Conservation (phyloP, 1,140 invertebrate genomes). For the Achatina immaculata region DNA sequence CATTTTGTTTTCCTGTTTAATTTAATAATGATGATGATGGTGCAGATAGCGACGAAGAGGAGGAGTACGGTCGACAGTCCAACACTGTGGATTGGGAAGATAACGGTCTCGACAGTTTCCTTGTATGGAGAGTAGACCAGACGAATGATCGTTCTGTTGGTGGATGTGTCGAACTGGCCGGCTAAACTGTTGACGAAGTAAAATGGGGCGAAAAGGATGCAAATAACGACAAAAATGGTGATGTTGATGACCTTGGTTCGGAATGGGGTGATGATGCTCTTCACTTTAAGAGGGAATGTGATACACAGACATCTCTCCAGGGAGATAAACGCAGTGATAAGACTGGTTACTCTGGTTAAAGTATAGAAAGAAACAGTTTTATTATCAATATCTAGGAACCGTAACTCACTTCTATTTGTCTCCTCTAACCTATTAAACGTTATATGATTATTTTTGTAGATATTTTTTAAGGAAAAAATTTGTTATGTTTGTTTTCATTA, state of each 20-base stretch:
- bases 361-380: too few species aligned
- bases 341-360: neutral
- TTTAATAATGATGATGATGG: neutral
- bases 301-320: slow-evolving; percentile 15
- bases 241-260: neutral
- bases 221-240: neutral
- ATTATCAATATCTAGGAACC: too few species aligned
- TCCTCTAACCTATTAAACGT: too few species aligned
- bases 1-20: slow-evolving; percentile 3
- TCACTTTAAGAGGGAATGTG: neutral
- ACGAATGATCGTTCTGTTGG: neutral
- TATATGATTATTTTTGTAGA: too few species aligned
- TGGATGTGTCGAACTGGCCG: neutral
- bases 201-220: neutral
- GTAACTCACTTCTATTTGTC: too few species aligned
- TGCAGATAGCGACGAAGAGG: neutral
- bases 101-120: neutral
- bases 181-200: neutral
- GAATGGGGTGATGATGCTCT: neutral
- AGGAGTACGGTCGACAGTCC: neutral
- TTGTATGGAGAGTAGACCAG: neutral
- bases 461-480: too few species aligned
- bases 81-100: neutral
- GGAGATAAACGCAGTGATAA: neutral
- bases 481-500: neutral